These are phyloP conservation scores for Liodrosophila aerea DNA, from an alignment of 2,888 invertebrate genomes.

Conservation along the genomic window DNA sequence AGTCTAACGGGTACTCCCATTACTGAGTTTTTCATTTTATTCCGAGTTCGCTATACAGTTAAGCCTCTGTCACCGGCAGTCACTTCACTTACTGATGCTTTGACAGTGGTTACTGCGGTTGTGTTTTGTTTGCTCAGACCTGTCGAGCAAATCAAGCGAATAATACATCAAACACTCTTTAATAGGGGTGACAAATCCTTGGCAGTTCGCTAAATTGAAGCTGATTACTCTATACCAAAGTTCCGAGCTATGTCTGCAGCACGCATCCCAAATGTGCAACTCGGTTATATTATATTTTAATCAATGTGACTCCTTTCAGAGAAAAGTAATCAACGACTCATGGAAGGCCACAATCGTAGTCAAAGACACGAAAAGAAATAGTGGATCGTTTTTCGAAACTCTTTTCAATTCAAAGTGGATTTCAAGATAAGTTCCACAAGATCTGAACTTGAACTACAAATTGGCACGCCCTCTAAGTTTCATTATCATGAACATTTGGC, in stretches of 20 bases:
- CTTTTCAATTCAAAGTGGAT: too few species aligned
- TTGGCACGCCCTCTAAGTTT: too few species aligned
- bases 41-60: neutral
- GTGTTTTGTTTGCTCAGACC: slow-evolving; percentile 82
- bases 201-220: slow-evolving; percentile 69
- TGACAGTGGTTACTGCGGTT: slow-evolving; percentile 45
- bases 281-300: slow-evolving; percentile 17
- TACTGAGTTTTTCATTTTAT: too few species aligned
- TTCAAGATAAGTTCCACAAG: too few species aligned
- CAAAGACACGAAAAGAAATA: too few species aligned
- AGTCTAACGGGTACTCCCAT: too few species aligned
- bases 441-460: too few species aligned
- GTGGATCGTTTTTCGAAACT: too few species aligned
- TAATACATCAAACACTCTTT: slow-evolving; percentile 83
- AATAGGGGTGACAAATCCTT: slow-evolving; percentile 82
- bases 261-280: slow-evolving; percentile 1
- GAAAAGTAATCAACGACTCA: slow-evolving; percentile 48
- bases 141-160: slow-evolving; percentile 83
- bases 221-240: slow-evolving; percentile 80
- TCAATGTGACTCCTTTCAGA: slow-evolving; percentile 35
- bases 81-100: slow-evolving; percentile 27
- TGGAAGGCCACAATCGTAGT: slow-evolving; percentile 6
- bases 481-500: too few species aligned
- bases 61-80: slow-evolving; percentile 55
- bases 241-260: slow-evolving; percentile 20